Evolutionary conservation across 1,140 invertebrate species (phyloP), one percentile per base, ranked within the genome.

Genomic region (Camponotus pennsylvanicus): DNA sequence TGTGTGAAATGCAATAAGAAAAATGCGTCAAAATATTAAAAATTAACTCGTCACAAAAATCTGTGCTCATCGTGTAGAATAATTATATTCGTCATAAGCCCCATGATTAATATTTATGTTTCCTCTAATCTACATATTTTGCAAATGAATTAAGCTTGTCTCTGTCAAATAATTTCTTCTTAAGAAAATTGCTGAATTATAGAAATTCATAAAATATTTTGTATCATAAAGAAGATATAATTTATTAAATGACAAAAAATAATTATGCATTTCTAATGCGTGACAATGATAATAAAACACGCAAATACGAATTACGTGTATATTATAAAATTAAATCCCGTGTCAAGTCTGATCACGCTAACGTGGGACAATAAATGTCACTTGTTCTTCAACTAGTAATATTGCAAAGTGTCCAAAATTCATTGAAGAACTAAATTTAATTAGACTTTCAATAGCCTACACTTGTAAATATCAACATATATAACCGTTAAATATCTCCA

Each of bases 351-450:
- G 73, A 88, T 91, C 88, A 91, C 90, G 90, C 93, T 94, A 93
- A 94, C 93, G 88, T 94, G 93, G 93, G 93, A 94, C 90, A 89
- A 85, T 42, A 40, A 90, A 89, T 92, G 89, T 90, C 91, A 86
- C 75, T 88, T 86, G 57, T 87, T 66, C 83, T 80, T 89, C 83
- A 90, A 82, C 88, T 92, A 92, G 89, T 89, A 86, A 90, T 91
- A 93, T 93, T 92, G 89, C 90, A 87, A 89, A 83, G 86, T 85
- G 91, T 90, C 87, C 87, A 85, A 92, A 90, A 91, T 87, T 91
- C 42, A 82, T 90, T 86, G 76, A 91, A 90, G 86, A 91, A 91
- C 86, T 86, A 88, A 88, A 91, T 84, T 83, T 78, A 85, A 83
- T 89, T 83, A 86, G 85, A 86, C 77, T 91, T 92, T 79, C 71